Evolutionary conservation across 2,113 vertebrate genomes (phyloP).

Genomic region (Fukomys damarensis): DNA sequence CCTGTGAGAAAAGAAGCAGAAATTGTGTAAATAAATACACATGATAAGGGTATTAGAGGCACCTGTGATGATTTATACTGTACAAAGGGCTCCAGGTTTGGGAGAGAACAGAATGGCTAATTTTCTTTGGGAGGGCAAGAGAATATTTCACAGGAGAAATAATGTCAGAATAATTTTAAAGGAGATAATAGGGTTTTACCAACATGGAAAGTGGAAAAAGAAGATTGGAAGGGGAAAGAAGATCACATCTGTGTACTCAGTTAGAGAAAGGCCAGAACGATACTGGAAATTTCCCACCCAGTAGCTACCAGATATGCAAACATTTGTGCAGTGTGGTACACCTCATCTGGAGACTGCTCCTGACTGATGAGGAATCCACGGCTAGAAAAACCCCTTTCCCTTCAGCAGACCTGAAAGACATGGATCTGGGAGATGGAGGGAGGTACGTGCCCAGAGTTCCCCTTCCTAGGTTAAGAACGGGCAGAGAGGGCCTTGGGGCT

Average conservation of each 20-base stretch:
- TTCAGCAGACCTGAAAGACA: not conserved
- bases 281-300: not conserved
- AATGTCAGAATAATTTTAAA: not conserved
- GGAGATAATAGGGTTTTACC: not conserved
- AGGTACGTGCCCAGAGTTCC: rapidly evolving
- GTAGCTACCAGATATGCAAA: not conserved
- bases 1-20: not conserved
- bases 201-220: not conserved
- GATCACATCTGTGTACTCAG: rapidly evolving
- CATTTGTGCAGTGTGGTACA: not conserved
- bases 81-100: not conserved
- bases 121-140: not conserved
- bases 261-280: not conserved
- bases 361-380: not conserved
- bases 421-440: not conserved
- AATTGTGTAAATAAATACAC: not conserved
- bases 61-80: rapidly evolving
- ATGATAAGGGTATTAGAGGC: not conserved
- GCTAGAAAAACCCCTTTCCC: not conserved
- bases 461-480: not conserved
- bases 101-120: not conserved
- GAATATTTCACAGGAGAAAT: not conserved
- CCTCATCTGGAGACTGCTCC: not conserved
- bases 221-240: not conserved
- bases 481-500: not conserved